Evolutionary conservation across 2,797 vertebrate genomes (phyloP).

Genomic region (Echeneis naucrates): DNA sequence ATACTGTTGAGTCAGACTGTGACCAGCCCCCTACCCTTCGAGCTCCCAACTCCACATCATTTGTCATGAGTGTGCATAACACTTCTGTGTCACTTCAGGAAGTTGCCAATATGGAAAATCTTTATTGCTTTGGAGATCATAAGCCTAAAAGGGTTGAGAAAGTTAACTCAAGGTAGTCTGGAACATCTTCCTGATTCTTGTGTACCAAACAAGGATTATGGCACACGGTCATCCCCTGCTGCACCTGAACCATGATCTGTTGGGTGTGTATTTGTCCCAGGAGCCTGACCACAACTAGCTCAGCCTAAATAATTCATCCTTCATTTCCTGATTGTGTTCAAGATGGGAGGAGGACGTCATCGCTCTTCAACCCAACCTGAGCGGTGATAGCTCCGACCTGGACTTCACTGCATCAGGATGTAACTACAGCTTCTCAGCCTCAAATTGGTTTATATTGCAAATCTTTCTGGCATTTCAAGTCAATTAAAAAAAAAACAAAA

Average conservation of each 20-base stretch:
- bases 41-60: background rate
- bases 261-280: constrained; percentile 53
- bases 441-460: background rate
- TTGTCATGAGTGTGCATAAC: too few relatives aligned
- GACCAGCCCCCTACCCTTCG: background rate
- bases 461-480: background rate
- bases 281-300: constrained; percentile 28
- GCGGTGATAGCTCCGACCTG: background rate
- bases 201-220: background rate
- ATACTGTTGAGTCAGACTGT: constrained; percentile 9
- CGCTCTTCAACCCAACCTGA: background rate
- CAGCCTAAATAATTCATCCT: constrained; percentile 76
- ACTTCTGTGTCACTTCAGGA: too few relatives aligned
- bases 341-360: constrained; percentile 6
- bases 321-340: constrained; percentile 60
- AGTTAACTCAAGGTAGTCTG: fast-evolving
- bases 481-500: too few relatives aligned
- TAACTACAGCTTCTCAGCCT: fast-evolving
- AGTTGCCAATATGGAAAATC: background rate
- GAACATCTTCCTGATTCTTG: background rate
- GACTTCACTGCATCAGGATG: background rate
- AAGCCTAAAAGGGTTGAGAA: background rate
- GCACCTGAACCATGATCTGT: constrained; percentile 62
- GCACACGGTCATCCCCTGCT: constrained; percentile 4
- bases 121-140: background rate